A percentile compares a stretch with the other conserved stretches of the same genome.
Evolutionary conservation across 2,888 invertebrate species (phyloP).

Genomic region (Byasa hedistus): DNA sequence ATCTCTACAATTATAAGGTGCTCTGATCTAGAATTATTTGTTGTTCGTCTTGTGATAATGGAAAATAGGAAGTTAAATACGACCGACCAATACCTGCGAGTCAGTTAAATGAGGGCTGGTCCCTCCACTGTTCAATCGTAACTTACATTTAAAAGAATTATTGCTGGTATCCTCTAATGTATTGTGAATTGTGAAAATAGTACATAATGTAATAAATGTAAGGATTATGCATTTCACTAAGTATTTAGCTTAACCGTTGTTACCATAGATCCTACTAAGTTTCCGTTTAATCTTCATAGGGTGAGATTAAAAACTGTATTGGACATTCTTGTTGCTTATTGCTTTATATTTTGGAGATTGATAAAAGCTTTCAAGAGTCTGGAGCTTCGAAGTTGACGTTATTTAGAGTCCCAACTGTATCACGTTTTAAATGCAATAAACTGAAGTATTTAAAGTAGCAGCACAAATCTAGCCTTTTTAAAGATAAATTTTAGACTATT

Average conservation of each 20-base stretch:
- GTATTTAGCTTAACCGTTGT: slow-evolving; percentile 59
- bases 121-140: slow-evolving; percentile 49
- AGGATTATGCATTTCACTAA: slow-evolving; percentile 69
- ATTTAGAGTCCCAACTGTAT: neutral
- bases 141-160: slow-evolving; percentile 19
- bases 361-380: neutral
- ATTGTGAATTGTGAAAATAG: slow-evolving; percentile 33
- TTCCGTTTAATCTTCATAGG: slow-evolving; percentile 37
- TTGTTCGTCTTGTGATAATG: slow-evolving; percentile 74
- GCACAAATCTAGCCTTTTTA: slow-evolving; percentile 19
- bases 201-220: slow-evolving; percentile 44
- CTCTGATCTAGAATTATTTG: slow-evolving; percentile 77
- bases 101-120: slow-evolving; percentile 70
- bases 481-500: neutral
- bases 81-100: slow-evolving; percentile 72
- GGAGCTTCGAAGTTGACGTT: neutral
- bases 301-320: slow-evolving; percentile 31
- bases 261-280: slow-evolving; percentile 49
- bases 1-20: slow-evolving; percentile 81
- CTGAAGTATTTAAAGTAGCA: neutral
- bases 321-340: neutral
- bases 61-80: slow-evolving; percentile 60
- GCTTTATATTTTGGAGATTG: neutral
- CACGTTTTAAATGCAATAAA: neutral
- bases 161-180: slow-evolving; percentile 31